Base-by-base conservation (phyloP, 92 coral and sea anemone species). In the Micromussa lordhowensis region DNA sequence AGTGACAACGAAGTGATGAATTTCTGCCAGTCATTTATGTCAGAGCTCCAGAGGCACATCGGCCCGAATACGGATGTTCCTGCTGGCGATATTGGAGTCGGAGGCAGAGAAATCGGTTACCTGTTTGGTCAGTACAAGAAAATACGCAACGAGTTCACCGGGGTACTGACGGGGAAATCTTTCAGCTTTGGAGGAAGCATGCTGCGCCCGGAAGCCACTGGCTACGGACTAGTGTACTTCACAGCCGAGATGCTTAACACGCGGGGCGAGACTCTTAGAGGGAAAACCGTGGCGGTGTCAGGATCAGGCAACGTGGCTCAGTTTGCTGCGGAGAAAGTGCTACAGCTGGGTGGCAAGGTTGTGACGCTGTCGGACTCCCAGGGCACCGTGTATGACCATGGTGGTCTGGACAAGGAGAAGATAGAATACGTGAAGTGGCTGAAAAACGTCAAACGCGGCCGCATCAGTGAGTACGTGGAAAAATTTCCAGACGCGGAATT, bases 61-160 rank as follows among this genome's bases (percentile, higher is more conserved):
- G 98, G 98, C 74, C 98, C 98, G 5, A 94, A 95, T 91, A 95
- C 98, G 54, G 98, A 95, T 85, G 94, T 95, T 53, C 98, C 98
- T 26, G 98, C 98, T 0, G 98, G 98, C 17, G 98, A 95, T 74
- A 95, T 95, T 30, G 98, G 98, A 6, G 98, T 95, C 1, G 98
- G 98, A 31, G 95, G 94, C 72, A 88, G 98, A 81, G 98, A 95
- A 88, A 95, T 95, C 36, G 98, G 98, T 68, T 95, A 89, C 96
- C 77, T 95, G 95, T 95, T 95, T 75, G 98, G 98, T 40, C 98
- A 95, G 88, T 95, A 94, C 92, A 95, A 95, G 89, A 91, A 93
- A 57, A 94, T 95, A 44, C 89, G 98, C 18, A 95, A 95, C 73
- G 98, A 95, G 77, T 95, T 95, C 82, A 94, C 98, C 15, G 98